phyloP scores from a whole-genome alignment of 2,888 invertebrate species.

The Subacronicta megacephala region DNA sequence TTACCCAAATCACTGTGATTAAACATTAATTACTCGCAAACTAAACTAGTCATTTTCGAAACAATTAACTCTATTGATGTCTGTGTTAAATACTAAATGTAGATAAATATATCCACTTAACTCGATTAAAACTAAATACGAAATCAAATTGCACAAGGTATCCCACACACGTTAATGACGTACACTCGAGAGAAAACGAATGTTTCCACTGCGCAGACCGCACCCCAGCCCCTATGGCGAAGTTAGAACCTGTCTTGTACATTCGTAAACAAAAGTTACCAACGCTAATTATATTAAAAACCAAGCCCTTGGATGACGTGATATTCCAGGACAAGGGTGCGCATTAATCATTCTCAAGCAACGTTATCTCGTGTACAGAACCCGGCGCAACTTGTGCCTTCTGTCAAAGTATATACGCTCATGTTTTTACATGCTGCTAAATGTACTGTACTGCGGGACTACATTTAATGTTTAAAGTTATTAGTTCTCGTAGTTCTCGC shows the following conservation, averaged over 20 bases:
- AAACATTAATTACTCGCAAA: slow-evolving; percentile 30
- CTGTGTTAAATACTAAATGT: slow-evolving; percentile 23
- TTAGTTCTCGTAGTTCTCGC: slow-evolving; percentile 10
- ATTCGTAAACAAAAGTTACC: slow-evolving; percentile 71
- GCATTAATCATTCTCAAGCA: slow-evolving; percentile 81
- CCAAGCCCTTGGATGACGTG: slow-evolving; percentile 73
- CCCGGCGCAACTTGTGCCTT: slow-evolving; percentile 64
- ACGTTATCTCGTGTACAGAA: slow-evolving; percentile 76
- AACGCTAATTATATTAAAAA: slow-evolving; percentile 80
- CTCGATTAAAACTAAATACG: slow-evolving; percentile 20
- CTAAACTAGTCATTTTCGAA: slow-evolving; percentile 22
- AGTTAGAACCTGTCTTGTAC: slow-evolving; percentile 53
- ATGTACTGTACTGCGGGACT: slow-evolving; percentile 48
- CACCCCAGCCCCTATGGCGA: slow-evolving; percentile 28
- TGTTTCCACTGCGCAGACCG: slow-evolving; percentile 15
- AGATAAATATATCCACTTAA: slow-evolving; percentile 7
- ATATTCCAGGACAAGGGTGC: slow-evolving; percentile 74
- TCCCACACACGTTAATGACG: no score
- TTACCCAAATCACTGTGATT: no score
- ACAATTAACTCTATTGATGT: slow-evolving; percentile 38
- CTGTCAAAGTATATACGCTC: slow-evolving; percentile 58
- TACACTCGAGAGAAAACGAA: slow-evolving; percentile 17
- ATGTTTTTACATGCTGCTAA: slow-evolving; percentile 55
- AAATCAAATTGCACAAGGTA: no score
- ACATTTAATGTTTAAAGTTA: slow-evolving; percentile 32